Evolutionary conservation across 1,140 invertebrate species (phyloP).

Genomic region (Mercenaria mercenaria): DNA sequence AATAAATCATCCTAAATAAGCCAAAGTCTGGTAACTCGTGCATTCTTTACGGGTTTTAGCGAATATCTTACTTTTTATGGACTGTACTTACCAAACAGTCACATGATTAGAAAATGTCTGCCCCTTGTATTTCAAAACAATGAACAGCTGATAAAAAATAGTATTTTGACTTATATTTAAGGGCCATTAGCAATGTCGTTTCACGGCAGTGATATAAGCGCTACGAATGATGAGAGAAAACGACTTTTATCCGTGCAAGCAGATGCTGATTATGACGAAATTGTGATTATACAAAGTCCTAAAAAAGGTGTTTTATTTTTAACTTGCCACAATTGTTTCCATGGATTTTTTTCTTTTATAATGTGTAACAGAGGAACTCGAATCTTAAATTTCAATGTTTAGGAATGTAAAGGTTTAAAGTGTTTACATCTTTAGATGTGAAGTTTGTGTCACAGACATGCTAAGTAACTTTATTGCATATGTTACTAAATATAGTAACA

Average conservation of each 20-base stretch:
- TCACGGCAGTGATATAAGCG: not conserved
- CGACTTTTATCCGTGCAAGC: constrained; percentile 60
- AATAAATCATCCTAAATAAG: no score
- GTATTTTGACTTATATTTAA: not conserved
- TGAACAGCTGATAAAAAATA: not conserved
- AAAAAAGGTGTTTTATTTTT: constrained; percentile 26
- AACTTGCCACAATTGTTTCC: no score
- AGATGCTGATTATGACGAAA: not conserved
- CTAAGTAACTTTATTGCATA: no score
- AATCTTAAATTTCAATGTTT: no score
- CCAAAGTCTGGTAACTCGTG: no score
- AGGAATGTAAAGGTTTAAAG: no score
- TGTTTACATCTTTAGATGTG: no score
- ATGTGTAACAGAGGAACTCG: no score
- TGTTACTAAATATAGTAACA: no score
- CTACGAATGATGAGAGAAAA: constrained; percentile 25
- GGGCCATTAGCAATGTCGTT: constrained; percentile 9
- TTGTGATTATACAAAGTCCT: not conserved
- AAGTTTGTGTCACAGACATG: no score
- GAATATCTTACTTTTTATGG: not conserved
- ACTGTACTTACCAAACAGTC: constrained; percentile 19
- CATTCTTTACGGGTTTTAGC: no score
- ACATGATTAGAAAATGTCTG: constrained; percentile 73
- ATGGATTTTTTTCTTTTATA: no score
- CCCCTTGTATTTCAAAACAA: constrained; percentile 47